Base-by-base conservation (phyloP, 1,140 invertebrate genomes). In the Myzus persicae region DNA sequence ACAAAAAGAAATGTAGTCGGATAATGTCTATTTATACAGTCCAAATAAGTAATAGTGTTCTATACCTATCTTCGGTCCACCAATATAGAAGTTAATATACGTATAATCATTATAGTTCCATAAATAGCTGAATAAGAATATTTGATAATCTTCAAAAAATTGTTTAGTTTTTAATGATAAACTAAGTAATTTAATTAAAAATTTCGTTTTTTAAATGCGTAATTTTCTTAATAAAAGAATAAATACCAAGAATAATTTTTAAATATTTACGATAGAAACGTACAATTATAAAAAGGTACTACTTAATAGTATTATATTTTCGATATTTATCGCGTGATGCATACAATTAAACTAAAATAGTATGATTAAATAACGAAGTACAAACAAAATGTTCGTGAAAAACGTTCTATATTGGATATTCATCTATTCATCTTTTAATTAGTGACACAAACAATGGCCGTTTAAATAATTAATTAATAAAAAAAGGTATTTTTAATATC, bases 401-500 rank as follows among this genome's bases (percentile, higher is more conserved):
- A 67, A 24, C 31, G 14, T 90, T 67, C 38, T 38, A 67, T 42
- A 48, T 90, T 90, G 51, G 26, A 90, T 90, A 67, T 67, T 51
- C 11, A 67, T 90, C 31, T 90, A 67, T 67, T 51, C 11, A 67
- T 90, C 31, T 90, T 90, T 90, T 59, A 59, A 59, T 90, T 67
- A 90, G 18, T 31, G 26, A 42, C 24, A 59, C 38, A 90, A 89
- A 90, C 51, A 90, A 67, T 90, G 51, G 38, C 38, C 24, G 89
- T 67, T 90, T 90, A 90, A 90, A 90, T 90, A 90, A 90, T 90
- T 90, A 90, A 90, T 90, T 90, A 67, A 67, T 59, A 54, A 8
- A 31, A 54, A 67, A 7, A 90, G 67, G 88, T 42, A n/a, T 42
- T 42, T 42, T 42, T 42, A 90, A 67, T 90, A 31, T 67, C 51